These are phyloP conservation scores for Nysson spinosus DNA, from an alignment of 2,888 invertebrate species.

Conservation along the genomic window DNA sequence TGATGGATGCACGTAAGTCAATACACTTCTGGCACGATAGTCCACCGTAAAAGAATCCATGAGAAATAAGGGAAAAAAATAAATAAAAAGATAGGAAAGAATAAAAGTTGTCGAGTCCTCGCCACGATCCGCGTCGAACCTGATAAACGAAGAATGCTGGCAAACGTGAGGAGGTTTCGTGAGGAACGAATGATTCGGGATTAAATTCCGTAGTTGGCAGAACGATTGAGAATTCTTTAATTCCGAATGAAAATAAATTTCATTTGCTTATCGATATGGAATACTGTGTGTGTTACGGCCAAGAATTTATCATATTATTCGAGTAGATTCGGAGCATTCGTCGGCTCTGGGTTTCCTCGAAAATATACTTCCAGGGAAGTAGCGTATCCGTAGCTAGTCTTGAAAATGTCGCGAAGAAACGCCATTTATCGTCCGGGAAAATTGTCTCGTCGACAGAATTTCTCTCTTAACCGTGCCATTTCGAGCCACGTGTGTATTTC, in stretches of 20 bases:
- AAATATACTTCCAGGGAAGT: background rate
- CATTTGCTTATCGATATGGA: too few species aligned
- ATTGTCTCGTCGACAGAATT: slow-evolving; percentile 17
- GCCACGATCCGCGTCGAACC: too few species aligned
- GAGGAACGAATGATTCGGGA: too few species aligned
- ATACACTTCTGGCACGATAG: too few species aligned
- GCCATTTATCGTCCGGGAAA: background rate
- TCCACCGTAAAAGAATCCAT: too few species aligned
- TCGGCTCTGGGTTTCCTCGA: background rate
- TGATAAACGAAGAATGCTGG: background rate
- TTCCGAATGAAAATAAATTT: background rate
- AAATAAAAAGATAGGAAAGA: too few species aligned
- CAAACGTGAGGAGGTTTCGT: background rate
- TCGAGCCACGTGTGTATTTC: too few species aligned
- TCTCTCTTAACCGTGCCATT: slow-evolving; percentile 1
- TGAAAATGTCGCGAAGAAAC: slow-evolving; percentile 11
- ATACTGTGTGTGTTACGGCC: too few species aligned
- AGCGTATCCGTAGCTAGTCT: background rate
- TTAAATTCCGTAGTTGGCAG: background rate
- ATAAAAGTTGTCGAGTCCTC: too few species aligned
- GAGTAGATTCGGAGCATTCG: slow-evolving; percentile 25
- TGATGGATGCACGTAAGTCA: too few species aligned
- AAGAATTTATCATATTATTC: slow-evolving; percentile 32
- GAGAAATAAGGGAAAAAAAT: too few species aligned
- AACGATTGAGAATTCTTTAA: background rate